Base-by-base conservation (phyloP, 2,797 vertebrate genomes). In the Characodon lateralis region DNA sequence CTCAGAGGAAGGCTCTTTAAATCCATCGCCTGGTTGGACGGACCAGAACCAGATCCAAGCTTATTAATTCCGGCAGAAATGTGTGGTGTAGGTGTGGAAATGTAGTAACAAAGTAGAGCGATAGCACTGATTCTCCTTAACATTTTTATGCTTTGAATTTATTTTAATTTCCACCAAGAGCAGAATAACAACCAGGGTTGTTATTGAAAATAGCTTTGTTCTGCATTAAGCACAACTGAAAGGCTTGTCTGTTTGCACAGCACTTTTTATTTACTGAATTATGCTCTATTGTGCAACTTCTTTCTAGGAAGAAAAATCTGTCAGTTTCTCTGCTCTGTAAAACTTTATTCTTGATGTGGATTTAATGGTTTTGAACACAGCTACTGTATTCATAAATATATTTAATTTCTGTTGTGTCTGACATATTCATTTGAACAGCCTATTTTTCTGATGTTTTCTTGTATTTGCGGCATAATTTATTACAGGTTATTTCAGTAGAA, bases 1-100 rank as follows among this genome's bases (percentile, higher is more conserved):
- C 85, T 85, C 51, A 73, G 20, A 69, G 72, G 87, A 91, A 91
- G 87, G 85, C 41, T 74, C 61, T 83, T 31, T 81, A 85, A 91
- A 79, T 83, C 81, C 84, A 80, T 6, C 73, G 59, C 74, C 78
- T 79, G 81, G 63, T 77, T 81, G 79, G 83, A 88, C 31, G 1
- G 71, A 80, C 70, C 65, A 83, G 78, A 50, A 31, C 65, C 28
- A 20, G 13, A 35, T 20, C 53, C 41, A 68, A 51, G 82, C 56
- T 76, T 63, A 73, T 66, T 41, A 46, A 46, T 12, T 6, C n/a
- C 46, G 26, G 39, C 63, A 56, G 71, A 39, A 72, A 55, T 22
- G 53, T 14, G 24, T 69, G 39, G 41, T 2, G 24, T 5, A 24
- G 31, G 63, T 26, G 28, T 5, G 28, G 28, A 63, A 6, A 63